These are phyloP conservation scores for Pseudorasbora parva DNA, from an alignment of 2,113 vertebrate species.

Conservation along the genomic window DNA sequence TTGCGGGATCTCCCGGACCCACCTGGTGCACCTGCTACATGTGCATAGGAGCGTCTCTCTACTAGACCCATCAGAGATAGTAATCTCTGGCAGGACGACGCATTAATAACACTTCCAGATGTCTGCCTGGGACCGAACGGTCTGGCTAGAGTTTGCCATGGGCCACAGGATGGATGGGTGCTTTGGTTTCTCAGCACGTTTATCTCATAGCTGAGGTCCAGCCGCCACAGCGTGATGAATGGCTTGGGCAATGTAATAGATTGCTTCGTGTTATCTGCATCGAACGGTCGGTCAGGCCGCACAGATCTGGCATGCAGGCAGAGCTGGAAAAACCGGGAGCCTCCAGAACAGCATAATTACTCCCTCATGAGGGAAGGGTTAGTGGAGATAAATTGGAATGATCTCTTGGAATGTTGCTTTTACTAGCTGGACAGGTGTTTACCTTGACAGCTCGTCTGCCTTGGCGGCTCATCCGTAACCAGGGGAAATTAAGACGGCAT, in stretches of 20 bases:
- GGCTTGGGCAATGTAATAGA: constrained; percentile 13
- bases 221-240: constrained; percentile 47
- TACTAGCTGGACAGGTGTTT: constrained; percentile 50
- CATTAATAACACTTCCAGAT: constrained; percentile 52
- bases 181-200: constrained; percentile 41
- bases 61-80: neutral
- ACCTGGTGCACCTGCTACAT: constrained; percentile 18
- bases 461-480: neutral
- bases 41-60: neutral
- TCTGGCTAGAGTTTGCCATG: neutral
- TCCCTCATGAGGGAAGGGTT: constrained; percentile 42
- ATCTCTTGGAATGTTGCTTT: constrained; percentile 43
- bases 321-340: constrained; percentile 24
- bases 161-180: neutral
- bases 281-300: neutral
- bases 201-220: constrained; percentile 7
- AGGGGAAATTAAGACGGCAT: constrained; percentile 38
- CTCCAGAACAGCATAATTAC: constrained; percentile 50
- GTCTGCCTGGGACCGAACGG: constrained; percentile 7
- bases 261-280: neutral
- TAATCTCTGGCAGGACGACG: neutral
- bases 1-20: neutral
- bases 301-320: neutral
- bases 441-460: constrained; percentile 39
- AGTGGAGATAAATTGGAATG: constrained; percentile 54